Conservation (phyloP, 2,797 vertebrate species). For the Falco naumanni region DNA sequence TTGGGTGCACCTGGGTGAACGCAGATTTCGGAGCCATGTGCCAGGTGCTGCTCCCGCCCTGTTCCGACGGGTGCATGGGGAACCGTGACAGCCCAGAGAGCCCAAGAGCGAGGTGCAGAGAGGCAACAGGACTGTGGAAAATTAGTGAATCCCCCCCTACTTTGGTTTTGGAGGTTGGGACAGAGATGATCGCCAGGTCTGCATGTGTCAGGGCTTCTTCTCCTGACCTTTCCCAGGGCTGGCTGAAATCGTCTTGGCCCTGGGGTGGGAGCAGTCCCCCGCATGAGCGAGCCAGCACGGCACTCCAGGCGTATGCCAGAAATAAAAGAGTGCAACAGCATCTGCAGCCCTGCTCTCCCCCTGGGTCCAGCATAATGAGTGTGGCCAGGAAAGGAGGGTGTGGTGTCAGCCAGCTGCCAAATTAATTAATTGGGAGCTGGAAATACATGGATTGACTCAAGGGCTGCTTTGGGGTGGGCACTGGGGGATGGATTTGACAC, state of each 20-base stretch:
- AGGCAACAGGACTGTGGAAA: not conserved
- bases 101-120: not conserved
- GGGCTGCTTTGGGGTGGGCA: not conserved
- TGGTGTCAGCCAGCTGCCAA: slow-evolving; percentile 45
- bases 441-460: slow-evolving; percentile 9
- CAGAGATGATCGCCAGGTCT: not conserved
- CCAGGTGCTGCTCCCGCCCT: not conserved
- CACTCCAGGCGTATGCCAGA: not conserved
- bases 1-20: not conserved
- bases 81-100: not conserved
- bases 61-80: not conserved
- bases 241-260: not conserved
- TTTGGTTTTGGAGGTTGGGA: not conserved
- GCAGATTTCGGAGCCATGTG: not conserved
- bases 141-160: accelerated
- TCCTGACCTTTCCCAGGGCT: slow-evolving; percentile 42
- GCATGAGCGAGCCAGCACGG: accelerated
- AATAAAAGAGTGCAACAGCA: slow-evolving; percentile 5
- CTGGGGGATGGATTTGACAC: not conserved
- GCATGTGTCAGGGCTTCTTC: not conserved
- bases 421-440: slow-evolving; percentile 56
- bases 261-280: not conserved
- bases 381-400: not conserved
- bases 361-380: not conserved
- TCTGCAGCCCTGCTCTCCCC: not conserved